These are phyloP conservation scores for Corythoichthys haematopterus DNA, from an alignment of 2,113 vertebrate genomes.

Conservation along the genomic window DNA sequence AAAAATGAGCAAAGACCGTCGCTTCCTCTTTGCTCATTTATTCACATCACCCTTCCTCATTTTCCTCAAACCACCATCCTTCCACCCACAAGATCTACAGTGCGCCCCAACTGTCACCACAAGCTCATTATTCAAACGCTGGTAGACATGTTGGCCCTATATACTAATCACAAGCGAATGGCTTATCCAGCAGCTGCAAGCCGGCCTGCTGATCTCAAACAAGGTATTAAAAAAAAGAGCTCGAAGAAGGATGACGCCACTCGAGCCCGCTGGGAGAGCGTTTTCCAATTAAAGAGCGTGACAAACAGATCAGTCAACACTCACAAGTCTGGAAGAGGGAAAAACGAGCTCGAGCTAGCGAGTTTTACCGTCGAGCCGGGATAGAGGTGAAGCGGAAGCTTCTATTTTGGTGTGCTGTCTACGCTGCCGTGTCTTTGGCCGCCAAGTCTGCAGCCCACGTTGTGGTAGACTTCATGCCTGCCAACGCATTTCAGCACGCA, in stretches of 20 bases:
- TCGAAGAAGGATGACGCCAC: background rate
- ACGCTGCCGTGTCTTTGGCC: conserved; percentile 37
- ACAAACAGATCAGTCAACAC: conserved; percentile 11
- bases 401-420: conserved; percentile 55
- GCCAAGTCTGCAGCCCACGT: conserved; percentile 60
- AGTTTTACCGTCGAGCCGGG: background rate
- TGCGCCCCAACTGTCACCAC: conserved; percentile 28
- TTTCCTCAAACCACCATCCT: conserved; percentile 5
- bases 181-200: conserved; percentile 20
- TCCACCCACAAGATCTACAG: conserved; percentile 24
- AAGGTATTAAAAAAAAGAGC: conserved; percentile 8
- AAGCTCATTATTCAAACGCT: conserved; percentile 40
- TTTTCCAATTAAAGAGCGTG: conserved; percentile 6
- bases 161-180: conserved; percentile 20
- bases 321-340: background rate
- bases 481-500: conserved; percentile 49
- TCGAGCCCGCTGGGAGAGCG: background rate
- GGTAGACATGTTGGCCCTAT: conserved; percentile 20
- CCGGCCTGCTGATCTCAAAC: conserved; percentile 8
- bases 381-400: conserved; percentile 40
- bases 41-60: conserved; percentile 25
- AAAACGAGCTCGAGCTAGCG: conserved; percentile 1
- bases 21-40: conserved; percentile 30
- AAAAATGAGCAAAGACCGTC: conserved; percentile 14
- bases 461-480: conserved; percentile 42